These are phyloP conservation scores for Tachina grossa DNA, from an alignment of 2,888 invertebrate species.

Conservation along the genomic window DNA sequence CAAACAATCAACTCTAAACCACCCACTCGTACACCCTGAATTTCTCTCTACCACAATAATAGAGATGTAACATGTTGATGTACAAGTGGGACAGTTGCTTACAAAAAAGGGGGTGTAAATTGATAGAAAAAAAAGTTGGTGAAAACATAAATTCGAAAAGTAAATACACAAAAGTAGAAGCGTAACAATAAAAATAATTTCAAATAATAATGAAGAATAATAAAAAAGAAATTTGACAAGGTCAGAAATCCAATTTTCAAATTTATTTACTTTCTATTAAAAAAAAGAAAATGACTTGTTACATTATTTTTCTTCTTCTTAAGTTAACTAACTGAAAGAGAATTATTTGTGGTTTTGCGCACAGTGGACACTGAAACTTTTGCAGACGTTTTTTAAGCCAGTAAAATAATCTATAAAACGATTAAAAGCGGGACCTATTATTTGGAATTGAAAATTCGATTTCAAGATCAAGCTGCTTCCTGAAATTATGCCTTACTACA, in stretches of 20 bases:
- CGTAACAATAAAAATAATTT: constrained; percentile 28
- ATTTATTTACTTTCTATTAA: constrained; percentile 51
- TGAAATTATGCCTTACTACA: no score
- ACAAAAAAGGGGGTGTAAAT: constrained; percentile 45
- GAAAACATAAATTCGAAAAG: constrained; percentile 8
- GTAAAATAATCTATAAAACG: no score
- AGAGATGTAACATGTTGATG: constrained; percentile 10
- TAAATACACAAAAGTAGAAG: background rate
- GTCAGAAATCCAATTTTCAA: constrained; percentile 76
- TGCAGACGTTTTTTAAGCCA: background rate
- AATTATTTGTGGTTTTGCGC: background rate
- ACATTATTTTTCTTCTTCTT: background rate
- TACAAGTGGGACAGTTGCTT: constrained; percentile 14
- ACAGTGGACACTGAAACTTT: background rate
- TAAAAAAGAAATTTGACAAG: constrained; percentile 69
- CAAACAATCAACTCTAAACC: constrained; percentile 24
- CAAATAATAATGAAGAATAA: constrained; percentile 24
- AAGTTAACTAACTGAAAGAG: background rate
- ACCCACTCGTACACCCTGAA: constrained; percentile 11
- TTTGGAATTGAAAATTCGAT: no score
- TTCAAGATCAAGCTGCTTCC: no score
- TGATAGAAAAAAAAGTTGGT: background rate
- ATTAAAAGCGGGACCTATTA: no score
- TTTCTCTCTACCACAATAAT: background rate
- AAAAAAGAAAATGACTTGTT: no score